Base-by-base conservation (phyloP, 2,113 vertebrate species). In the Drymodes brunneopygia region DNA sequence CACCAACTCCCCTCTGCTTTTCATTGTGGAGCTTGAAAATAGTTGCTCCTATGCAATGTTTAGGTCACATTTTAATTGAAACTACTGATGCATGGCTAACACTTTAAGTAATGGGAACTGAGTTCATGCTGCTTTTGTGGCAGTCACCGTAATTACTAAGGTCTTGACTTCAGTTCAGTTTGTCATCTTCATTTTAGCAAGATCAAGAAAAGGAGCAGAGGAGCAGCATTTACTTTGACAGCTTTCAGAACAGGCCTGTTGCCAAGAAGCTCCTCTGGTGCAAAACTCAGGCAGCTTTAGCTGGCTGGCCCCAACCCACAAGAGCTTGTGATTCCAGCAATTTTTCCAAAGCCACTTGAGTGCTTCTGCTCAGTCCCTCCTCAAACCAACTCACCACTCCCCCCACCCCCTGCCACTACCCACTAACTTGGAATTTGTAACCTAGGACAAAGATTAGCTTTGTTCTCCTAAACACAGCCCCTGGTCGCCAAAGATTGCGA, bases 361-460 rank as follows among this genome's bases (percentile, higher is more conserved):
- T 18, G n/a, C 78, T 72, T 56, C 65, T 69, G 77, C 73, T 70
- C 42, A 56, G 64, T 53, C 69, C 61, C 77, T 93, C 65, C 72
- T 62, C 51, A 85, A 33, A 71, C 17, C 77, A 92, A 71, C 44
- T 95, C 74, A 78, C 69, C 61, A 12, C 53, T 64, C 31, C 64
- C 56, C 64, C 17, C 27, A 17, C 17, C 42, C 20, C 54, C 71
- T 36, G 10, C 9, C 17, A 23, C 82, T 54, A 33, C 72, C 70
- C 84, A n/a, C 74, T 1, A 6, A 72, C 81, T 45, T 86, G 70
- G 83, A 71, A 90, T 95, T 90, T 93, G 56, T 44, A 86, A 84
- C 92, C 71, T 47, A 36, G 91, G 88, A 92, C 79, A 95, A 95
- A 95, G 92, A 81, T 88, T 83, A 94, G 85, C 88, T 91, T 94